These are phyloP conservation scores for Ganaspis brasiliensis DNA, from an alignment of 2,888 invertebrate species.

Conservation along the genomic window DNA sequence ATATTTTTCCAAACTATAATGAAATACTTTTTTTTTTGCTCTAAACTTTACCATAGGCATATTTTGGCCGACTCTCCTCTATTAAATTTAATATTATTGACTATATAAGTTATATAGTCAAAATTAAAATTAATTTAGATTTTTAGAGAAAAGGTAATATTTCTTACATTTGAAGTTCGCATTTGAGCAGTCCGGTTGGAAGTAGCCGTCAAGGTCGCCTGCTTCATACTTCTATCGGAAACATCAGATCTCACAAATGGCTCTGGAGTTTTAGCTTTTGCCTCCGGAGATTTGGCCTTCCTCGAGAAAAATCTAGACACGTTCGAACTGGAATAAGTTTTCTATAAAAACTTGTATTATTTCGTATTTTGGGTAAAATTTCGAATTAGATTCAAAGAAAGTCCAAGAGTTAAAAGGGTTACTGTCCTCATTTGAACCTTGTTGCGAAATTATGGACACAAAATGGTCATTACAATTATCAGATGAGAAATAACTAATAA, in stretches of 20 bases:
- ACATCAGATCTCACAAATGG: constrained; percentile 81
- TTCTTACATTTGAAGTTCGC: constrained; percentile 78
- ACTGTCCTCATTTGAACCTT: constrained; percentile 20
- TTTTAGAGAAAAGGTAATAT: too few relatives aligned
- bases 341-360: constrained; percentile 48
- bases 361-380: constrained; percentile 45
- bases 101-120: not conserved
- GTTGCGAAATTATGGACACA: not conserved
- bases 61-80: too few relatives aligned
- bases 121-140: too few relatives aligned
- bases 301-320: constrained; percentile 90
- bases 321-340: constrained; percentile 35
- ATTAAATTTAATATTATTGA: too few relatives aligned
- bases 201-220: constrained; percentile 66
- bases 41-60: too few relatives aligned
- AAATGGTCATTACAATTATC: not conserved
- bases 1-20: too few relatives aligned
- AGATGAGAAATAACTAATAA: too few relatives aligned
- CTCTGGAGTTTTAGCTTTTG: constrained; percentile 87
- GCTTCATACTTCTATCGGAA: constrained; percentile 71
- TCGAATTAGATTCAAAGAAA: not conserved
- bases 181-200: constrained; percentile 75
- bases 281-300: constrained; percentile 84
- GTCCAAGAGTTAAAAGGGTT: not conserved
- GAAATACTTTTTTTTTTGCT: too few relatives aligned